Percentiles rank a stretch among this genome's conserved stretches.
phyloP scores from a whole-genome alignment of 1,140 invertebrate species.

The Solenopsis invicta region DNA sequence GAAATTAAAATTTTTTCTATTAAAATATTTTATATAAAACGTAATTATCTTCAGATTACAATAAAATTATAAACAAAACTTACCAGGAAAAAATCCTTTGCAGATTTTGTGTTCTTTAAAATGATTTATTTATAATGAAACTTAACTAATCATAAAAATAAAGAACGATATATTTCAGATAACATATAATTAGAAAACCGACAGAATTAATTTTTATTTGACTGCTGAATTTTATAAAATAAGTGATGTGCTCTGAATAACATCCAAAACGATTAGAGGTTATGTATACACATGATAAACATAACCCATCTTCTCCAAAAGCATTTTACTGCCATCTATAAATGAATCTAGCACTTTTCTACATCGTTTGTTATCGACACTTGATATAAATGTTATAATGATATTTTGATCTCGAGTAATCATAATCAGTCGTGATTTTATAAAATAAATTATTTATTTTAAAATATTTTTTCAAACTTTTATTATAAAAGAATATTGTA shows the following conservation, averaged over 20 bases:
- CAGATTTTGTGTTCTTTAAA: too few relatives aligned
- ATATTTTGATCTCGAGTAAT: neutral
- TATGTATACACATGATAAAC: conserved; percentile 10
- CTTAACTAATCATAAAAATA: neutral
- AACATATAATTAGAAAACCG: neutral
- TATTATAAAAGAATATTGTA: neutral
- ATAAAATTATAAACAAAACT: conserved; percentile 5
- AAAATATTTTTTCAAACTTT: neutral
- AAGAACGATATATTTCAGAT: neutral
- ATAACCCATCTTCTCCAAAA: neutral
- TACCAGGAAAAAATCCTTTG: neutral
- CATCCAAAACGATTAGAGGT: conserved; percentile 1
- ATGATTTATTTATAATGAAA: neutral
- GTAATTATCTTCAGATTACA: neutral
- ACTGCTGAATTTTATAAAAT: neutral
- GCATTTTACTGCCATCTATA: conserved; percentile 19
- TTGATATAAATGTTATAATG: neutral
- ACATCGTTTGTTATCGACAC: neutral
- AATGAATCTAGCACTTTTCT: neutral
- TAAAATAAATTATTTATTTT: conserved; percentile 19
- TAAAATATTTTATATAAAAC: neutral
- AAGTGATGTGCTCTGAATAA: neutral
- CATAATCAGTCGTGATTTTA: neutral
- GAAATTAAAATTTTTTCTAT: neutral
- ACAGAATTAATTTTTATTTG: neutral